Evolutionary conservation across 2,797 vertebrate species (phyloP).

Genomic region (Ciconia nigra): DNA sequence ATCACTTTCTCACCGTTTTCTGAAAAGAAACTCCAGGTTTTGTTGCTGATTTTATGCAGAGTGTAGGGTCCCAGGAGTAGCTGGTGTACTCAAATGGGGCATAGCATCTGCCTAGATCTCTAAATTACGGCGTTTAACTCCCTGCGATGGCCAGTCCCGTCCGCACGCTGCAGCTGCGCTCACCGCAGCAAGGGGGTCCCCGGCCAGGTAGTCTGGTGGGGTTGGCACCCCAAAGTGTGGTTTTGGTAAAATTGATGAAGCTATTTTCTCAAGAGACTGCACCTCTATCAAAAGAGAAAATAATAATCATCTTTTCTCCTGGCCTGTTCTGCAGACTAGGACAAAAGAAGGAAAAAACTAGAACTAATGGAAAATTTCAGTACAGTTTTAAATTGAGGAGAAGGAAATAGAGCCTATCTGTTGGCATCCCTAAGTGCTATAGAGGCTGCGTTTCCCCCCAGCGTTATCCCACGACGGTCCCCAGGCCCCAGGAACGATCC

Average conservation of each 20-base stretch:
- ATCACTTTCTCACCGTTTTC: not conserved
- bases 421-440: fast-evolving
- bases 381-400: not conserved
- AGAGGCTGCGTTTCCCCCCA: fast-evolving
- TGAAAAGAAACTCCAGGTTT: not conserved
- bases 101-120: not conserved
- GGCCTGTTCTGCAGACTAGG: not conserved
- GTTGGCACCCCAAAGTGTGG: fast-evolving
- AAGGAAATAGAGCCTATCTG: fast-evolving
- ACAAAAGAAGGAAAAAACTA: too few species aligned
- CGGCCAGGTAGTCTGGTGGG: fast-evolving
- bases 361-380: not conserved
- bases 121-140: not conserved
- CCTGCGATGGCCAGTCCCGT: not conserved
- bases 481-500: not conserved
- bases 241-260: not conserved
- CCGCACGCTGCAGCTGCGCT: not conserved
- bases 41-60: not conserved
- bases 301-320: not conserved
- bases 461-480: fast-evolving
- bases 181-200: not conserved
- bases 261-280: not conserved
- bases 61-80: not conserved
- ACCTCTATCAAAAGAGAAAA: not conserved
- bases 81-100: not conserved